Evolutionary conservation across 1,140 invertebrate genomes (phyloP), one percentile per base, ranked within the genome.

Genomic region (Drosophila serrata): DNA sequence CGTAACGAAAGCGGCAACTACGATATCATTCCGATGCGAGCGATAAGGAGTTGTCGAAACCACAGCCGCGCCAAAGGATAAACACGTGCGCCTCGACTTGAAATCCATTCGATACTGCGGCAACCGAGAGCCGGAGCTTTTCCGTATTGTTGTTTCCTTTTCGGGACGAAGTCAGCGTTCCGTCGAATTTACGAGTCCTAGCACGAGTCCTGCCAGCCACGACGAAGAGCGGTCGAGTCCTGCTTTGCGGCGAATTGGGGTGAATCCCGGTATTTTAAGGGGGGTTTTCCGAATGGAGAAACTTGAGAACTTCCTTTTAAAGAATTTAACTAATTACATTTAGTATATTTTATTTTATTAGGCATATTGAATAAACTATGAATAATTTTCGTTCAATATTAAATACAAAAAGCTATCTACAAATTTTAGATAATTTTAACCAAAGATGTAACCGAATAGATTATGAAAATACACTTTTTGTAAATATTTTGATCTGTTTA

Each of bases 101-200:
- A 48, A 72, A 85, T 78, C 77, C 85, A 75, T 75, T 90, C 62
- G 61, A 75, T 75, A 88, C 85, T 90, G 82, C 81, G 69, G 69
- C 43, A 59, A 22, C 19, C 67, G 69, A 59, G n/a, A 5, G 6
- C 35, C 35, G 37, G 53, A 73, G 67, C 69, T 73, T 72, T 72
- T 35, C 35, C 69, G n/a, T 49, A 46, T 49, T 72, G 42, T 59
- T 49, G 46, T 68, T 65, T 40, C 42, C 46, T 53, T 13, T 24
- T 62, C 57, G 63, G 31, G 24, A 22, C 24, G 31, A 62, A 65
- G 62, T 31, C 33, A 29, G 19, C 58, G 59, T 40, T 46, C 15
- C 33, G 29, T 6, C 51, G 33, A 55, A 7, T 15, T 8, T 15
- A 37, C 58, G 58, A 68, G 11, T 27, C 2, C n/a, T 35, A n/a